Evolutionary conservation across 2,888 invertebrate genomes (phyloP).

Genomic region (Prosapia bicincta): DNA sequence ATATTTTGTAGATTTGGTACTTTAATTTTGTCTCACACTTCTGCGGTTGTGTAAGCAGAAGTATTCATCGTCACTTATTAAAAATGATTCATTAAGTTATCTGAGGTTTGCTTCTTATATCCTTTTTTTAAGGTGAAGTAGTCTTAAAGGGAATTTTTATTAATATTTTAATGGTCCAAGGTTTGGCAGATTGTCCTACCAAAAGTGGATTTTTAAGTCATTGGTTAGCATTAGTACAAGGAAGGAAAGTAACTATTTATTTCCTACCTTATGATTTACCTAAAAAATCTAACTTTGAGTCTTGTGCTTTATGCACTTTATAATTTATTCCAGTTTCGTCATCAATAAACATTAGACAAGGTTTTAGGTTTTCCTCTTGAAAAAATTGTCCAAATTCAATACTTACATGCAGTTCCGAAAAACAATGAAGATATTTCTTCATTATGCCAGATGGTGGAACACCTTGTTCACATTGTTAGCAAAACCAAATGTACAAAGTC

Average conservation of each 20-base stretch:
- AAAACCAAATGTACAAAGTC: no score
- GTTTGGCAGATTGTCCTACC: conserved; percentile 19
- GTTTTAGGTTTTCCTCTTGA: no score
- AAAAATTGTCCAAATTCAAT: no score
- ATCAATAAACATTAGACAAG: no score
- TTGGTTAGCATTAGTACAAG: conserved; percentile 17
- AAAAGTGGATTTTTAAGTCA: conserved; percentile 18
- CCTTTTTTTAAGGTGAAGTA: conserved; percentile 23
- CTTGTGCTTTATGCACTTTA: neutral
- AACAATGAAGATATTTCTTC: no score
- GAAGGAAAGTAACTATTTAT: neutral
- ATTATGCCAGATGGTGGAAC: no score
- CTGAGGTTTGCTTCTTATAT: conserved; percentile 21
- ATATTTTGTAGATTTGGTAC: conserved; percentile 25
- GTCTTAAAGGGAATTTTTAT: conserved; percentile 7
- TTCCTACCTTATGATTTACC: neutral
- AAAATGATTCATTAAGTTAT: neutral
- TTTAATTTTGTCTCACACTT: conserved; percentile 30
- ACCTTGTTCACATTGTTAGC: no score
- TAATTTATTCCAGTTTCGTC: no score
- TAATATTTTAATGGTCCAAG: conserved; percentile 23
- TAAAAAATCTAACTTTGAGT: neutral
- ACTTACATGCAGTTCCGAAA: no score
- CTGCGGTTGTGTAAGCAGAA: no score
- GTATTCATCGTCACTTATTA: no score